Percentiles rank a stretch among this genome's conserved stretches.
These are phyloP conservation scores for Cantharis lateralis DNA, from an alignment of 2,888 invertebrate genomes.

Conservation along the genomic window DNA sequence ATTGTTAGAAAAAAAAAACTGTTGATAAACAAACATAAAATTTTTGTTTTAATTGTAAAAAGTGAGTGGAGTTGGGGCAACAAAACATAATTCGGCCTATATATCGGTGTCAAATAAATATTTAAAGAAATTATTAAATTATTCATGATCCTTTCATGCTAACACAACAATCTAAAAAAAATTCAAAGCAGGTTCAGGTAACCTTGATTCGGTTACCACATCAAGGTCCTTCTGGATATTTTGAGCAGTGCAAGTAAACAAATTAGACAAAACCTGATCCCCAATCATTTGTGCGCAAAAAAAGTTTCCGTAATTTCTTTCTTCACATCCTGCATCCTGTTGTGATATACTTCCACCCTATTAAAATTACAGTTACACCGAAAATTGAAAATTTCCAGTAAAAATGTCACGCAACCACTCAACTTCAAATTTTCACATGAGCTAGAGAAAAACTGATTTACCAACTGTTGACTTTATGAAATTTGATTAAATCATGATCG, in stretches of 20 bases:
- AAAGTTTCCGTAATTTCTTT: not conserved
- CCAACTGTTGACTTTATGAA: not conserved
- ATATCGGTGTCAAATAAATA: no score
- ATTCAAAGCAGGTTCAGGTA: no score
- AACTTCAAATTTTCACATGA: not conserved
- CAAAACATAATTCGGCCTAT: no score
- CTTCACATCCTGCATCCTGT: not conserved
- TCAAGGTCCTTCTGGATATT: not conserved
- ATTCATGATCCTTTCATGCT: no score
- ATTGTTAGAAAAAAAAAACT: no score
- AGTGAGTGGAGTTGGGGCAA: no score
- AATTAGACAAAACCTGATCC: not conserved
- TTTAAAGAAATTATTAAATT: no score
- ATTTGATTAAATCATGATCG: not conserved
- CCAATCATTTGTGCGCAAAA: not conserved
- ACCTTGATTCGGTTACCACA: not conserved
- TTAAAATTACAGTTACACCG: not conserved
- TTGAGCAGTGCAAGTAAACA: not conserved
- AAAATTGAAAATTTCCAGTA: not conserved
- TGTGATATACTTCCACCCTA: not conserved
- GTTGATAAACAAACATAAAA: no score
- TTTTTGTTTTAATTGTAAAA: no score
- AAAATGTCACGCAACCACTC: not conserved
- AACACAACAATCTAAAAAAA: no score
- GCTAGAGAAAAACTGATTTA: not conserved